phyloP scores from a whole-genome alignment of 2,888 invertebrate genomes.

The Phengaris alcon region DNA sequence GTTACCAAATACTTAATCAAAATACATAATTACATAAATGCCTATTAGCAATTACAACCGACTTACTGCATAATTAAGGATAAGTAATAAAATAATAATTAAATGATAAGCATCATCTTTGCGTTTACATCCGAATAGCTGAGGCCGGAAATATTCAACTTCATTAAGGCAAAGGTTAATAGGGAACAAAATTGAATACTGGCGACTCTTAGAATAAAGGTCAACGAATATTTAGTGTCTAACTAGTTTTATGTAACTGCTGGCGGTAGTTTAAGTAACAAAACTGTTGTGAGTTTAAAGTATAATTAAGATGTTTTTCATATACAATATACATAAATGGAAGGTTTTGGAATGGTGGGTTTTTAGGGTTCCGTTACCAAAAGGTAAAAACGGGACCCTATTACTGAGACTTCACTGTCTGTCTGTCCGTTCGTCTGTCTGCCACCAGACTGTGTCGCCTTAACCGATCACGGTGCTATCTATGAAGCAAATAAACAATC shows the following conservation, averaged over 20 bases:
- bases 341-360: neutral
- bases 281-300: neutral
- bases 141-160: conserved; percentile 19
- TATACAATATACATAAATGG: neutral
- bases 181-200: conserved; percentile 16
- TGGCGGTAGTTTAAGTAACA: neutral
- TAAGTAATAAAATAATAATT: conserved; percentile 26
- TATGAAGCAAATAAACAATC: too few species aligned
- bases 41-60: conserved; percentile 6
- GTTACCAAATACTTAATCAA: neutral
- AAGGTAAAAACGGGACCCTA: too few species aligned
- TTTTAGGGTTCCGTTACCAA: too few species aligned
- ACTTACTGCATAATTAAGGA: neutral
- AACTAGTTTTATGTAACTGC: neutral
- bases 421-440: too few species aligned
- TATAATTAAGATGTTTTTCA: neutral
- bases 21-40: conserved; percentile 10
- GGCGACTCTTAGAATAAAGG: conserved; percentile 11
- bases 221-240: conserved; percentile 2
- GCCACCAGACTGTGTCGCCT: too few species aligned
- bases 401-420: too few species aligned
- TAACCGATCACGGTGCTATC: too few species aligned
- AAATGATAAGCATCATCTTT: conserved; percentile 12
- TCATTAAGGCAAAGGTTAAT: conserved; percentile 26
- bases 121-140: conserved; percentile 11